A percentile compares a stretch with the other conserved stretches of the same genome.
phyloP scores from a whole-genome alignment of 1,140 invertebrate genomes.

The Brachionus paranguensis region DNA sequence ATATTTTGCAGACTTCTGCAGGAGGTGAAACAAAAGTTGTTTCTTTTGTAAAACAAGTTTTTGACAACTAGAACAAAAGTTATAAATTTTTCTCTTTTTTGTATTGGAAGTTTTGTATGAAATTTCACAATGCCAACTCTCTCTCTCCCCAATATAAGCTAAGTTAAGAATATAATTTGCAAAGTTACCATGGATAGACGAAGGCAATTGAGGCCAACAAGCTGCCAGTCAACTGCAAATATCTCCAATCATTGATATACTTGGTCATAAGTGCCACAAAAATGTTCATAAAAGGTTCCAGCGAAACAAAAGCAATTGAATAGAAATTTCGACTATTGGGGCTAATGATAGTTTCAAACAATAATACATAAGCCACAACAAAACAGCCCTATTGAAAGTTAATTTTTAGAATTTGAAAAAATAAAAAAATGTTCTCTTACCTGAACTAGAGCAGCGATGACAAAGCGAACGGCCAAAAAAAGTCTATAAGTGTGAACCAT shows the following conservation, averaged over 20 bases:
- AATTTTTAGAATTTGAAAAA: neutral
- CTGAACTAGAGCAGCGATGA: slow-evolving; percentile 7
- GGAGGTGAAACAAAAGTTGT: no score
- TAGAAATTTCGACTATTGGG: neutral
- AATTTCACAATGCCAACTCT: neutral
- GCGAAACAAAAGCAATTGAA: neutral
- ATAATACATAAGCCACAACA: neutral
- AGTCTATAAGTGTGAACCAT: slow-evolving; percentile 9
- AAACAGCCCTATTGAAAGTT: neutral
- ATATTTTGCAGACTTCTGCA: no score
- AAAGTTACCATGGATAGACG: slow-evolving; percentile 24
- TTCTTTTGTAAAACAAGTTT: no score
- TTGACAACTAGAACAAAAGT: no score
- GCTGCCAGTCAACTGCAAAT: slow-evolving; percentile 27
- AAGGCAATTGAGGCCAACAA: neutral
- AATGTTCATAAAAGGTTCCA: neutral
- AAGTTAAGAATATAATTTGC: neutral
- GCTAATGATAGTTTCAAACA: slow-evolving; percentile 15
- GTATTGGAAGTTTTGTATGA: neutral
- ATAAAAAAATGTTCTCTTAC: neutral
- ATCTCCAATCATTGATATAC: slow-evolving; percentile 4
- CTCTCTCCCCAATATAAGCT: neutral
- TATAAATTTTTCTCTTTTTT: no score
- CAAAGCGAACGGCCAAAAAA: slow-evolving; percentile 9
- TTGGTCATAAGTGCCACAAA: slow-evolving; percentile 1